Evolutionary conservation across 2,888 invertebrate genomes (phyloP).

Genomic region (Monochamus alternatus): DNA sequence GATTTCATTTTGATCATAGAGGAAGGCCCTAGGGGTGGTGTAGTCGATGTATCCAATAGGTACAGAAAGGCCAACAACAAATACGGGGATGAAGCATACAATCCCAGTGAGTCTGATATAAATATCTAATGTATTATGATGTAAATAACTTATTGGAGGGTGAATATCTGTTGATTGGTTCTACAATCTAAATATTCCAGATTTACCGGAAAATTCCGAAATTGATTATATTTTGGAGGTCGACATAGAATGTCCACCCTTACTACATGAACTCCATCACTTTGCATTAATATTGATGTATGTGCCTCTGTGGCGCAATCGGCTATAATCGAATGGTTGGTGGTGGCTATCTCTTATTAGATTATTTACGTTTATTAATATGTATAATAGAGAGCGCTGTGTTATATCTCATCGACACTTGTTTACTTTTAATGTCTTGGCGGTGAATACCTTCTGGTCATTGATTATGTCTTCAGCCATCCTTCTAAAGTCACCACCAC

Average conservation of each 20-base stretch:
- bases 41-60: conserved; percentile 58
- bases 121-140: background rate
- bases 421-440: too few species aligned
- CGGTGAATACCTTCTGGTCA: too few species aligned
- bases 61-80: conserved; percentile 59
- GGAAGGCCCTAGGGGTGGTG: conserved; percentile 59
- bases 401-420: too few species aligned
- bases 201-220: background rate
- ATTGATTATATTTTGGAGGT: background rate
- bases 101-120: background rate
- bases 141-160: background rate
- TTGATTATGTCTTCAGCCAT: too few species aligned
- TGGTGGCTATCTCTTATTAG: too few species aligned
- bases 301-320: too few species aligned
- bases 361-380: too few species aligned
- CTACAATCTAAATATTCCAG: background rate
- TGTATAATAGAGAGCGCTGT: too few species aligned
- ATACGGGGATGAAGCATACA: conserved; percentile 49
- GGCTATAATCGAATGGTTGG: too few species aligned
- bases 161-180: background rate
- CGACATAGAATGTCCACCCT: background rate
- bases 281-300: too few species aligned
- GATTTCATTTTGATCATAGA: conserved; percentile 52
- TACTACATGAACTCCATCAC: background rate
- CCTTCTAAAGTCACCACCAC: too few species aligned